These are phyloP conservation scores for Sminthurides aquaticus DNA, from an alignment of 2,888 invertebrate species.

Conservation along the genomic window DNA sequence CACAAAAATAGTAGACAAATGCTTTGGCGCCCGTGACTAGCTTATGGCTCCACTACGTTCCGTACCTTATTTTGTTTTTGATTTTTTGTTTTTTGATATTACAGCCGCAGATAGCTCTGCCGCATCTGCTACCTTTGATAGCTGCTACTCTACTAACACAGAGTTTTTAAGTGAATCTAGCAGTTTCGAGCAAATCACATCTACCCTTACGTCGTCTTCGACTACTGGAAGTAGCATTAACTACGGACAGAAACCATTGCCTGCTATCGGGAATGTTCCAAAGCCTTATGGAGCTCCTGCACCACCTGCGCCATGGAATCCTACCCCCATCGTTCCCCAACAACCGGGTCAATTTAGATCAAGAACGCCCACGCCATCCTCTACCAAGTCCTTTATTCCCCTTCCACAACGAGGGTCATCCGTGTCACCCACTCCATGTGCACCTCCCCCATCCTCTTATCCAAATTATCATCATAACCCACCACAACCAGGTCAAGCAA, in stretches of 20 bases:
- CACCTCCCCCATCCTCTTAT: constrained; percentile 3
- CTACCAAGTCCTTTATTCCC: constrained; percentile 17
- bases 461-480: constrained; percentile 21
- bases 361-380: constrained; percentile 16
- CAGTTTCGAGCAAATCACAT: constrained; percentile 10
- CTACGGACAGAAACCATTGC: neutral
- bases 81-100: constrained; percentile 28
- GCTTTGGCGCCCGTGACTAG: too few species aligned
- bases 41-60: too few species aligned
- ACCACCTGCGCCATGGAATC: neutral
- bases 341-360: constrained; percentile 15
- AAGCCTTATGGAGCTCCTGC: neutral
- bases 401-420: constrained; percentile 18
- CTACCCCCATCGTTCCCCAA: neutral
- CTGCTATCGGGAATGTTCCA: constrained; percentile 1
- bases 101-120: constrained; percentile 39
- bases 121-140: constrained; percentile 37
- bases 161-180: constrained; percentile 22
- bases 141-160: constrained; percentile 40
- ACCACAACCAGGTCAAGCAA: constrained; percentile 10
- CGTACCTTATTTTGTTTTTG: constrained; percentile 15
- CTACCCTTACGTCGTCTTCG: neutral
- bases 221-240: constrained; percentile 27
- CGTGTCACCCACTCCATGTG: constrained; percentile 9
- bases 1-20: too few species aligned